Evolutionary conservation across 1,140 invertebrate genomes (phyloP).

Genomic region (Diorhabda elongata): DNA sequence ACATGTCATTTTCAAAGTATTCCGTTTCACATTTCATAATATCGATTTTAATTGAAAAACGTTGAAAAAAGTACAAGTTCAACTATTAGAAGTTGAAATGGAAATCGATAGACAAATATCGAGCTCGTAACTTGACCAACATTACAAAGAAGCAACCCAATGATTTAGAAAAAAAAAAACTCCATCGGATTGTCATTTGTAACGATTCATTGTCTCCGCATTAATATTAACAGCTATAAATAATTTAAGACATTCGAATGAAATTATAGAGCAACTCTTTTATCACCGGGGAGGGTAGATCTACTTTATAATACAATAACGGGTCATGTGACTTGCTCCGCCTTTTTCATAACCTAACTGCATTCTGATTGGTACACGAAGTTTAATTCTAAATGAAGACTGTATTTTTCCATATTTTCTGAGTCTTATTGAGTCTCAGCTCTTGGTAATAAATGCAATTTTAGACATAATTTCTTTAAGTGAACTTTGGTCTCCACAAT

Average conservation of each 20-base stretch:
- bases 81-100: neutral
- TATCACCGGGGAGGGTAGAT: conserved; percentile 7
- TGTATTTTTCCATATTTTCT: neutral
- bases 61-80: neutral
- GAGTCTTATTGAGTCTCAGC: conserved; percentile 4
- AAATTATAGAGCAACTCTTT: conserved; percentile 15
- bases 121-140: conserved; percentile 5
- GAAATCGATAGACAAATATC: neutral
- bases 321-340: conserved; percentile 8
- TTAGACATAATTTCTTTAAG: conserved; percentile 3
- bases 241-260: conserved; percentile 11
- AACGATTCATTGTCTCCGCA: conserved; percentile 8
- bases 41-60: neutral
- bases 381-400: neutral
- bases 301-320: conserved; percentile 1
- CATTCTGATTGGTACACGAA: conserved; percentile 16
- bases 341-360: neutral
- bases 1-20: too few species aligned
- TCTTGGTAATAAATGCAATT: neutral
- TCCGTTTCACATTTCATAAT: neutral
- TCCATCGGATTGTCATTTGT: conserved; percentile 15
- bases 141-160: conserved; percentile 9
- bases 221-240: conserved; percentile 14
- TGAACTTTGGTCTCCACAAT: neutral
- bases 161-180: conserved; percentile 6